Percentiles rank a stretch among this genome's conserved stretches.
Conservation (phyloP, 1,140 invertebrate genomes). For the Diorhabda elongata region DNA sequence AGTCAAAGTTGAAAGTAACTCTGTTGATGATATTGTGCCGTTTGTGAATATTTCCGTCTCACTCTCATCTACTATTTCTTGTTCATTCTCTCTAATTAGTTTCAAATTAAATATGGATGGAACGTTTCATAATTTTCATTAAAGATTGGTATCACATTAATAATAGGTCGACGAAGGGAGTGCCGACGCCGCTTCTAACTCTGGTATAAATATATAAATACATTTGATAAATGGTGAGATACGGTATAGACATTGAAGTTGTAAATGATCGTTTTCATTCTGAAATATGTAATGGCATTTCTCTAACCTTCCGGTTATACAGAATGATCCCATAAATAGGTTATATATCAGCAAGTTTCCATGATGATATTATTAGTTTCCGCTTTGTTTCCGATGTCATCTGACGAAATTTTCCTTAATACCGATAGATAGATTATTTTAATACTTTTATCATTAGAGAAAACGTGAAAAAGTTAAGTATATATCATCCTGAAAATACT, state of each 20-base stretch:
- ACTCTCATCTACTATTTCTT: slow-evolving; percentile 11
- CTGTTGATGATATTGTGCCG: slow-evolving; percentile 25
- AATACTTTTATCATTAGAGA: too few relatives aligned
- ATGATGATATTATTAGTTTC: too few relatives aligned
- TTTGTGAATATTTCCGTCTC: slow-evolving; percentile 19
- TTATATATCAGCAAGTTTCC: too few relatives aligned
- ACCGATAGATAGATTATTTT: too few relatives aligned
- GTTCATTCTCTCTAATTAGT: slow-evolving; percentile 29
- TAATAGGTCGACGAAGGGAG: slow-evolving; percentile 28
- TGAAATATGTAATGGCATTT: slow-evolving; percentile 34
- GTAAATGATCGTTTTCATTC: slow-evolving; percentile 30
- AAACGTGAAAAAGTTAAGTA: too few relatives aligned
- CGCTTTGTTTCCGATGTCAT: too few relatives aligned
- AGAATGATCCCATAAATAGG: too few relatives aligned
- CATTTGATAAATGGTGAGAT: slow-evolving; percentile 33
- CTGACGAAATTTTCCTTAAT: too few relatives aligned
- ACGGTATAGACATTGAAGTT: slow-evolving; percentile 25
- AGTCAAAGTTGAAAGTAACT: slow-evolving; percentile 17
- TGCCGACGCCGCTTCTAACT: slow-evolving; percentile 11
- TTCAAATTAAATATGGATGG: slow-evolving; percentile 37
- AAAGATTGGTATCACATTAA: slow-evolving; percentile 41
- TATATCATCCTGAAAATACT: too few relatives aligned
- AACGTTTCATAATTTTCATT: slow-evolving; percentile 41
- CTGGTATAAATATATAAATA: slow-evolving; percentile 20
- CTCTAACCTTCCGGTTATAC: not conserved